phyloP scores from a whole-genome alignment of 2,113 vertebrate species.

The Echinops telfairi region DNA sequence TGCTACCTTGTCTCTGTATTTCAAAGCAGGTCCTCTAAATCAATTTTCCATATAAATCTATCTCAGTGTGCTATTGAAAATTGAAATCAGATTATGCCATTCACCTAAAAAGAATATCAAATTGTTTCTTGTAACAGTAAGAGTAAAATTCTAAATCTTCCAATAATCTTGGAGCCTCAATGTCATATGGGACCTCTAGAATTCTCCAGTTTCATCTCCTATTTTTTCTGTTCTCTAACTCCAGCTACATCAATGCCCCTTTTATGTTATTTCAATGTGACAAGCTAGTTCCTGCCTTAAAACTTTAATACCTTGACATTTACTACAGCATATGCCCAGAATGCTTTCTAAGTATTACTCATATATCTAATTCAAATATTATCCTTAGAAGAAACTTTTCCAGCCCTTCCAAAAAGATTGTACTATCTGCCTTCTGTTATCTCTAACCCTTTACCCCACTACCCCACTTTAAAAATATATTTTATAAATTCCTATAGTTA shows the following conservation, averaged over 20 bases:
- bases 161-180: neutral
- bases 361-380: neutral
- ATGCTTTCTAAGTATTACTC: neutral
- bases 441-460: too few species aligned
- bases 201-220: neutral
- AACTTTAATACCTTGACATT: neutral
- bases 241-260: neutral
- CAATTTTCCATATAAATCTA: neutral
- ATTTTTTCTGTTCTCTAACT: neutral
- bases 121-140: neutral
- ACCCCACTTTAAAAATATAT: too few species aligned
- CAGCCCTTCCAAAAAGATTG: too few species aligned
- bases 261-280: neutral
- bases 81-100: neutral
- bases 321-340: neutral
- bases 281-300: neutral
- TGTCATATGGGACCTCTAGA: neutral
- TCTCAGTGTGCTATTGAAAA: neutral
- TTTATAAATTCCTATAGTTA: neutral
- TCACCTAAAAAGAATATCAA: neutral
- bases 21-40: neutral
- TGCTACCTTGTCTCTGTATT: neutral
- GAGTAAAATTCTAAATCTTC: conserved; percentile 7
- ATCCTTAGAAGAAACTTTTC: neutral
- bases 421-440: too few species aligned